Evolutionary conservation across 2,888 invertebrate species (phyloP).

Genomic region (Villa cingulata): DNA sequence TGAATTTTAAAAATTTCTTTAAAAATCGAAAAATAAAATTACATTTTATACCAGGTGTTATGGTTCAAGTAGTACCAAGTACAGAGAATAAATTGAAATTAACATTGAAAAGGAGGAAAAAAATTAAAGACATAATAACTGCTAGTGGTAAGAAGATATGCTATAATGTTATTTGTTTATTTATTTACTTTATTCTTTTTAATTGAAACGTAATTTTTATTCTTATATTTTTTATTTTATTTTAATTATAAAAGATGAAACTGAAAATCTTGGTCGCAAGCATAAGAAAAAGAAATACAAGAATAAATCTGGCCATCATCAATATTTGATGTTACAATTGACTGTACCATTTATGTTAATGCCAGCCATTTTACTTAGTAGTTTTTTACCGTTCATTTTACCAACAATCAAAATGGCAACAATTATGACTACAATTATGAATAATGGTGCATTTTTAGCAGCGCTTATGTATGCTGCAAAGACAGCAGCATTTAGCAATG

Average conservation of each 20-base stretch:
- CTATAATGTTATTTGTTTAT: not conserved
- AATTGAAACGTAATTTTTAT: too few relatives aligned
- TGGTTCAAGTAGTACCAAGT: conserved; percentile 40
- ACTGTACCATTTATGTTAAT: conserved; percentile 44
- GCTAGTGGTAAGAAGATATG: not conserved
- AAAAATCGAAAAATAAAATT: conserved; percentile 39
- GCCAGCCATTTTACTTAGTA: conserved; percentile 51
- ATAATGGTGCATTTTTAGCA: conserved; percentile 52
- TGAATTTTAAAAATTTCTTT: conserved; percentile 40
- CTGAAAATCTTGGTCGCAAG: conserved; percentile 10
- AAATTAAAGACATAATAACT: conserved; percentile 10
- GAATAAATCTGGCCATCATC: conserved; percentile 16
- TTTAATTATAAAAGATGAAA: not conserved
- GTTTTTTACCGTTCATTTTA: conserved; percentile 51
- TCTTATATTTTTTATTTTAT: too few relatives aligned
- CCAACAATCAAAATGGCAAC: conserved; percentile 55
- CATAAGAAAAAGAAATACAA: conserved; percentile 19
- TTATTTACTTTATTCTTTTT: too few relatives aligned
- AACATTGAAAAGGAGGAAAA: conserved; percentile 39
- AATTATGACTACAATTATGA: conserved; percentile 45
- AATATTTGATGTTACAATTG: conserved; percentile 27
- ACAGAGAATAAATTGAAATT: conserved; percentile 39
- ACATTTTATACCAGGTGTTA: conserved; percentile 39
- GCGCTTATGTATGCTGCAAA: conserved; percentile 37
- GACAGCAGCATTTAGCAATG: conserved; percentile 24